Evolutionary conservation across 2,888 invertebrate species (phyloP), one percentile per base, ranked within the genome.

Genomic region (Neocrepidodera transversa): DNA sequence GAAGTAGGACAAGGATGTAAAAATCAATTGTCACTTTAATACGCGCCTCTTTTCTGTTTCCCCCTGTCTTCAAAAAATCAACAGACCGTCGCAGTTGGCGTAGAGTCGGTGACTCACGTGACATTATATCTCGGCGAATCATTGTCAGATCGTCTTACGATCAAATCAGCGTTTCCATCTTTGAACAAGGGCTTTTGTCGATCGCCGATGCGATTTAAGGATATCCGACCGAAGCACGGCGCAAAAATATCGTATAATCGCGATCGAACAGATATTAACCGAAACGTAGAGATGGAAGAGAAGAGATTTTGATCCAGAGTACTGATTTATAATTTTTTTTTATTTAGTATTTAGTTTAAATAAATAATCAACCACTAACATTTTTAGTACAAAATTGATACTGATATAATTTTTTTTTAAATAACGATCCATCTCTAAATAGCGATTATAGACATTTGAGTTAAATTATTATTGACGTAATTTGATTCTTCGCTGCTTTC

Each of bases 181-280:
- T 28, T 8, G 28, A 28, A 28, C 28, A 28, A 28, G 8, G 8
- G 40, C 40, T 16, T 40, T 40, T 40, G 40, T 16, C 6, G 40
- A 40, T 40, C 40, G 40, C 40, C 40, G 40, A 40, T 40, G n/a
- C 14, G 8, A 16, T 3, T 40, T 40, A 40, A 40, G 17, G 40
- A 40, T 40, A 40, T 40, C 40, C 17, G 40, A 40, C n/a, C n/a
- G n/a, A n/a, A 40, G 16, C 40, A 18, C 2, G 18, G 16, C 18
- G 40, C 40, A 8, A 3, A 38, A 38, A 17, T 38, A 38, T 14
- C 38, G 40, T 8, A 40, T 8, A 14, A 6, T 5, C 16, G 8
- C 28, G 28, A 28, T 23, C 6, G 5, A 8, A 10, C 10, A 5
- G 23, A 7, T 23, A 23, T 7, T 7, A 7, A 23, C 7, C 7